Evolutionary conservation across 2,888 invertebrate species (phyloP), one percentile per base, ranked within the genome.

Genomic region (Microdon myrmicae): DNA sequence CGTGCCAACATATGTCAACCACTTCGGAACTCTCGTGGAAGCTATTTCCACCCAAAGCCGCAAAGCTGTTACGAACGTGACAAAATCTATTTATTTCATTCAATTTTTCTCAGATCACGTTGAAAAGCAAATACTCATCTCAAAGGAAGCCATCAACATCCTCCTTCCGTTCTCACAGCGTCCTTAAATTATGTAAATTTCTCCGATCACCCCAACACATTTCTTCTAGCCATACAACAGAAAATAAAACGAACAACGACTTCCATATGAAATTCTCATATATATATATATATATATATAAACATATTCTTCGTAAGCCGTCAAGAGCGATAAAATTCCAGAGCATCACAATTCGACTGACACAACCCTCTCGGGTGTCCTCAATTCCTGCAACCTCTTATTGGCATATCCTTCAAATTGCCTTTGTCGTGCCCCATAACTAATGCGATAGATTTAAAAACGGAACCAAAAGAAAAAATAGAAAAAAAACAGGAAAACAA

Each of bases 361-460:
- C 48, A 23, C 35, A 37, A 14, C n/a, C 9, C 3, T 4, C 38
- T 23, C 25, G 3, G 8, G 1, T 17, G 13, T 3, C 3, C 8
- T 9, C 37, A 22, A 13, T 20, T 25, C 12, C 4, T n/a, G 9
- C 10, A 23, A 37, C 12, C 3, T 16, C 16, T 32, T 17, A 3
- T 38, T 22, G 16, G n/a, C n/a, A n/a, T n/a, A n/a, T n/a, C 5
- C 10, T 28, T 13, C n/a, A 48, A 54, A 48, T 54, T 60, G 60
- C 60, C 54, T 54, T 60, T 60, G 60, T 60, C 32, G 26, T 48
- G 32, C 32, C 9, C 23, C 43, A 31, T 17, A 45, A 43, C 53
- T 60, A 60, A 60, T 60, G 43, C 60, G 54, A 60, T 60, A 54
- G 60, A 60, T 60, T 54, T 60, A 47, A 51, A 19, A 54, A 59